Percentiles rank a stretch among this genome's conserved stretches.
phyloP scores from a whole-genome alignment of 2,113 vertebrate species.

The Solea senegalensis region DNA sequence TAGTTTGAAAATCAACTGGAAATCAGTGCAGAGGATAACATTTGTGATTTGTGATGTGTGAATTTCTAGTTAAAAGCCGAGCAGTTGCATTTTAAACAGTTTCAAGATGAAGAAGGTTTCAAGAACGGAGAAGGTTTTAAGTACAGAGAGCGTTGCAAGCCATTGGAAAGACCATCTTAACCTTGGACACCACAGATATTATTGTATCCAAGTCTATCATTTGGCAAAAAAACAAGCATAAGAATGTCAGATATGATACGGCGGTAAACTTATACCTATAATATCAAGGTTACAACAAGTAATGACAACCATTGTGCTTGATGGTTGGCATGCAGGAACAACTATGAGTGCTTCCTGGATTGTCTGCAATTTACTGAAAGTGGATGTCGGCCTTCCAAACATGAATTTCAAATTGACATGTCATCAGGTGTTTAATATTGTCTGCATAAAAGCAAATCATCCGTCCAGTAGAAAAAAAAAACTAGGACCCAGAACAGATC shows the following conservation, averaged over 20 bases:
- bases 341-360: neutral
- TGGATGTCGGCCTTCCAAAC: neutral
- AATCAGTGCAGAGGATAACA: neutral
- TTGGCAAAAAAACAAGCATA: too few relatives aligned
- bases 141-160: too few relatives aligned
- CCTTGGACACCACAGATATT: too few relatives aligned
- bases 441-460: neutral
- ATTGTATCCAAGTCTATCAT: too few relatives aligned
- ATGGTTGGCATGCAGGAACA: neutral
- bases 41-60: neutral
- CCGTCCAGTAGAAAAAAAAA: neutral
- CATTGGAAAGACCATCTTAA: too few relatives aligned
- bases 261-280: too few relatives aligned
- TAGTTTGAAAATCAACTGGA: neutral
- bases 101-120: too few relatives aligned
- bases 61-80: neutral
- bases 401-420: neutral
- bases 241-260: too few relatives aligned
- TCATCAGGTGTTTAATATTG: neutral
- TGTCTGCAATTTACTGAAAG: neutral
- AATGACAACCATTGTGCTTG: too few relatives aligned
- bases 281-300: too few relatives aligned
- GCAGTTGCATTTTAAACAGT: neutral
- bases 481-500: neutral
- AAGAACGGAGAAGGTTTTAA: too few relatives aligned